Percentiles rank a stretch among this genome's conserved stretches.
These are phyloP conservation scores for Etia nguti DNA, from an alignment of 2,113 vertebrate species.

Conservation along the genomic window DNA sequence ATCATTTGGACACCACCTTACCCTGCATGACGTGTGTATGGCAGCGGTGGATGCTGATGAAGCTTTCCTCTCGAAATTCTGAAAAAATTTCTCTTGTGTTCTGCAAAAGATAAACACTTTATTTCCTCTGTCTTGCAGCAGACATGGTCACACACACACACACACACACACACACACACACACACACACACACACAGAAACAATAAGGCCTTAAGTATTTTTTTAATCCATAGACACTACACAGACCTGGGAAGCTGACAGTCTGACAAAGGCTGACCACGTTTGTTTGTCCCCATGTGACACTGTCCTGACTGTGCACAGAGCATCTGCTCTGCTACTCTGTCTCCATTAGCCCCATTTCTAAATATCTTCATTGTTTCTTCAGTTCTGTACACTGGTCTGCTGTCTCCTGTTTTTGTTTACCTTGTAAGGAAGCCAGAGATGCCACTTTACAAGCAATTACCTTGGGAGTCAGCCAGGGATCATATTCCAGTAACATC, in stretches of 20 bases:
- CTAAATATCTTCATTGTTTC: slow-evolving; percentile 38
- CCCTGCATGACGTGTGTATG: slow-evolving; percentile 45
- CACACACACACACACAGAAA: not conserved
- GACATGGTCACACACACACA: not conserved
- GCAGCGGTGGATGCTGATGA: slow-evolving; percentile 19
- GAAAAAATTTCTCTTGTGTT: slow-evolving; percentile 33
- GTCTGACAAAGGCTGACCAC: not conserved
- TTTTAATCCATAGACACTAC: not conserved
- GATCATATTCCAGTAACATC: not conserved
- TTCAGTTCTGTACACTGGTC: not conserved
- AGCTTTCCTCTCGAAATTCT: slow-evolving; percentile 32
- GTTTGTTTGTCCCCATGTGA: slow-evolving; percentile 25
- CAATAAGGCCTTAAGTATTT: not conserved
- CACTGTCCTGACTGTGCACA: not conserved
- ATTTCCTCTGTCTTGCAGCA: not conserved
- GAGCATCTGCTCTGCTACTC: not conserved
- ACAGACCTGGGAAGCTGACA: not conserved
- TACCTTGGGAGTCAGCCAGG: not conserved
- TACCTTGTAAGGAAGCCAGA: slow-evolving; percentile 8
- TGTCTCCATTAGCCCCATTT: not conserved
- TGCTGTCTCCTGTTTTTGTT: slow-evolving; percentile 22
- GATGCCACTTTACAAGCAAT: slow-evolving; percentile 20
- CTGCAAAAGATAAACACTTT: slow-evolving; percentile 34
- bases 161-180: not conserved
- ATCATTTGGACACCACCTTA: slow-evolving; percentile 34